Evolutionary conservation across 2,797 vertebrate genomes (phyloP).

Genomic region (Fringilla coelebs): DNA sequence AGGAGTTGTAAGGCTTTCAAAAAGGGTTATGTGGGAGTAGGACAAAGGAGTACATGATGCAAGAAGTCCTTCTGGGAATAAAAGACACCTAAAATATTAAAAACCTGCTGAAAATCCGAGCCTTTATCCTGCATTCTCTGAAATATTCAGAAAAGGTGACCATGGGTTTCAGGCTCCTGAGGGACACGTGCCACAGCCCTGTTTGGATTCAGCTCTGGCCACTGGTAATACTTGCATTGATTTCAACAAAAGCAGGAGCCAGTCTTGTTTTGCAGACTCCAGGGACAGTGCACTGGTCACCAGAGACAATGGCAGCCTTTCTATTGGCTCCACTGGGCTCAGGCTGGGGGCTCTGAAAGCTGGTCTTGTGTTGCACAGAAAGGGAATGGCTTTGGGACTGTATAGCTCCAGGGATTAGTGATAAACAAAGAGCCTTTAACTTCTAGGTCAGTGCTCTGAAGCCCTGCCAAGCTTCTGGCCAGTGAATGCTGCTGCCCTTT

Average conservation of each 20-base stretch:
- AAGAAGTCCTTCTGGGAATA: not conserved
- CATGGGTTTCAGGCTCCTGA: not conserved
- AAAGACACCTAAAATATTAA: not conserved
- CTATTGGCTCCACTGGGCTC: conserved; percentile 46
- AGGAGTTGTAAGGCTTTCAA: not conserved
- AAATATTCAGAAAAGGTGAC: not conserved
- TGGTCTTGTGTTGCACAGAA: conserved; percentile 61
- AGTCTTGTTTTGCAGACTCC: conserved; percentile 44
- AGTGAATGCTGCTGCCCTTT: conserved; percentile 3
- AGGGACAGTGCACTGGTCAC: conserved; percentile 27
- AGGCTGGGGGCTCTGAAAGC: conserved; percentile 35
- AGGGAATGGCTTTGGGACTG: conserved; percentile 57
- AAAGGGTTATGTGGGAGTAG: not conserved
- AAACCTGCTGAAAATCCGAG: not conserved
- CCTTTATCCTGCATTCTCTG: not conserved
- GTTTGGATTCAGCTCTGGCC: not conserved
- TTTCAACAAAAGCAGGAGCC: conserved; percentile 50
- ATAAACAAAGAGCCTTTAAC: conserved; percentile 62
- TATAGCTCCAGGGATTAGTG: conserved; percentile 60
- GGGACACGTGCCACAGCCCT: not conserved
- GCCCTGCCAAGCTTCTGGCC: conserved; percentile 43
- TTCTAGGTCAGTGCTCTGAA: conserved; percentile 57
- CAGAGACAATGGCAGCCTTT: conserved; percentile 60
- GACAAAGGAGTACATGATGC: not conserved
- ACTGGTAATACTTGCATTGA: conserved; percentile 25